Evolutionary conservation across 2,797 vertebrate species (phyloP).

Genomic region (Squalus acanthias): DNA sequence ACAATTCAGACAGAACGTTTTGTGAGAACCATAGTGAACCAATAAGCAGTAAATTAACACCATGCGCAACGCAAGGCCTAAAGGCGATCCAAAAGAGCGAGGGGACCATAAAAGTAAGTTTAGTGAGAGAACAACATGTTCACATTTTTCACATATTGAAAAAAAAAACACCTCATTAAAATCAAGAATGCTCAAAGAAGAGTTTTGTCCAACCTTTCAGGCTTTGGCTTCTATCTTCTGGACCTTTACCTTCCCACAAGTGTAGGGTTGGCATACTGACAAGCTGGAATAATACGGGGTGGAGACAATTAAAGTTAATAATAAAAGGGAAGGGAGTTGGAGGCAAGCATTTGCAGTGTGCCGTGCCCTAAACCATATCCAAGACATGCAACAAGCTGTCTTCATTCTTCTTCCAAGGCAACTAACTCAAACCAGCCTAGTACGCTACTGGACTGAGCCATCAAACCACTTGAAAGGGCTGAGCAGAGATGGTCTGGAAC

Average conservation of each 20-base stretch:
- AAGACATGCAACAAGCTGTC: neutral
- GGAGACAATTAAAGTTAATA: neutral
- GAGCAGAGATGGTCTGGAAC: neutral
- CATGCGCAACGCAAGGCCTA: neutral
- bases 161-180: neutral
- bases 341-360: neutral
- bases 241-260: neutral
- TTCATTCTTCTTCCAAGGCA: neutral
- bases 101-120: neutral
- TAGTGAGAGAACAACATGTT: neutral
- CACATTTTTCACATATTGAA: neutral
- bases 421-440: neutral
- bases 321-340: neutral
- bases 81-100: neutral
- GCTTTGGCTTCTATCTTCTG: neutral
- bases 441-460: neutral
- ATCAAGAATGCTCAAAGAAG: neutral
- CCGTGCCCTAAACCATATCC: neutral
- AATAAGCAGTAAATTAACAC: slow-evolving; percentile 6
- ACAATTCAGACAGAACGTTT: slow-evolving; percentile 7
- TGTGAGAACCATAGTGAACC: neutral
- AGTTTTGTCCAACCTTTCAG: neutral
- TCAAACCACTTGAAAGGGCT: slow-evolving; percentile 4
- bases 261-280: neutral
- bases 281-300: neutral